phyloP scores from a whole-genome alignment of 1,140 invertebrate species.

The Metaphire vulgaris region DNA sequence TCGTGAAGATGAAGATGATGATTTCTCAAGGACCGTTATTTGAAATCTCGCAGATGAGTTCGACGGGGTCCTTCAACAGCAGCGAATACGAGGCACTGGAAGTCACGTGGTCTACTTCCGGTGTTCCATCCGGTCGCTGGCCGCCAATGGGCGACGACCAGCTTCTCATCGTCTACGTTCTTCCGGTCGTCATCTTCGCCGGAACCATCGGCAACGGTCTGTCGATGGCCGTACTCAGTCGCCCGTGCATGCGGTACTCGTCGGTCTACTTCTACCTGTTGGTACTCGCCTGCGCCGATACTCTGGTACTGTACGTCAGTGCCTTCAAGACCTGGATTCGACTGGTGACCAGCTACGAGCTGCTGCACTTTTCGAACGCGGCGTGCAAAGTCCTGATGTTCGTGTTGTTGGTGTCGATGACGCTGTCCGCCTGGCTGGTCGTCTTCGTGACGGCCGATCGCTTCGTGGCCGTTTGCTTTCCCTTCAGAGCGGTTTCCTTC shows the following conservation, averaged over 20 bases:
- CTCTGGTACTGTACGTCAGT: conserved; percentile 42
- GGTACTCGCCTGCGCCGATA: conserved; percentile 45
- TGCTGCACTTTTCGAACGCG: conserved; percentile 17
- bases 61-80: no score
- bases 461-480: conserved; percentile 27
- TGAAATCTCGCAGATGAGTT: no score
- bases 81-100: no score
- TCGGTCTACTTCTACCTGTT: conserved; percentile 47
- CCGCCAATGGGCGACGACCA: neutral
- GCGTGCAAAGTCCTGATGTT: conserved; percentile 16
- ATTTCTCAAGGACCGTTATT: no score
- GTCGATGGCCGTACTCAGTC: conserved; percentile 39
- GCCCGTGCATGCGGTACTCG: conserved; percentile 39
- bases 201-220: conserved; percentile 43
- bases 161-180: neutral
- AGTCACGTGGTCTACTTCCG: no score
- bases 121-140: no score
- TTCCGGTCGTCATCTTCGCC: conserved; percentile 36
- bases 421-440: conserved; percentile 25
- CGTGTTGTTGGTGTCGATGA: neutral
- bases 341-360: conserved; percentile 12
- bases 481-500: conserved; percentile 18
- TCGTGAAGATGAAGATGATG: no score
- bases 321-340: conserved; percentile 48
- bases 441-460: conserved; percentile 21